A percentile compares a stretch with the other conserved stretches of the same genome.
phyloP scores from a whole-genome alignment of 1,140 invertebrate genomes.

The Mylabris phalerata region DNA sequence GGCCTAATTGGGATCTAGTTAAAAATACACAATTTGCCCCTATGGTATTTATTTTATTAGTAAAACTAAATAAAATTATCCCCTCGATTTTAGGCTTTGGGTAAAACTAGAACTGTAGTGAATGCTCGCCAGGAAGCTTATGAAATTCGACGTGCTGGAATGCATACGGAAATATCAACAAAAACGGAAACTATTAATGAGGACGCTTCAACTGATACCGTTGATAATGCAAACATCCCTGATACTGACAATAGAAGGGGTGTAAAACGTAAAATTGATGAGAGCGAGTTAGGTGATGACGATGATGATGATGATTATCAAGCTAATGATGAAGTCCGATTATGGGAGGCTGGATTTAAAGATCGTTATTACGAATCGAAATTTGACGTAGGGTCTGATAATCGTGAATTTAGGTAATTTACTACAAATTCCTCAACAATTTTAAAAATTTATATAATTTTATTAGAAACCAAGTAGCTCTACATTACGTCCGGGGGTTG shows the following conservation, averaged over 20 bases:
- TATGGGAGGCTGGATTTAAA: conserved; percentile 98
- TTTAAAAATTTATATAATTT: conserved; percentile 3
- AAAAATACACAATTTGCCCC: conserved; percentile 70
- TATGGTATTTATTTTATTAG: conserved; percentile 41
- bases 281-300: conserved; percentile 56
- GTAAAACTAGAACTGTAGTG: conserved; percentile 46
- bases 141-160: conserved; percentile 55
- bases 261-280: conserved; percentile 46
- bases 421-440: background rate
- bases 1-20: conserved; percentile 61
- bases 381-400: conserved; percentile 78
- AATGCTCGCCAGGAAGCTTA: conserved; percentile 66
- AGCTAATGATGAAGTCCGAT: conserved; percentile 84
- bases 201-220: background rate
- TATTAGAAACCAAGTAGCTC: conserved; percentile 55
- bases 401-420: conserved; percentile 72
- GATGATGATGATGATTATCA: conserved; percentile 68
- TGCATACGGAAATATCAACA: conserved; percentile 41
- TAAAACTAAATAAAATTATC: background rate
- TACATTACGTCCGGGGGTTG: conserved; percentile 91
- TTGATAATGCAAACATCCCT: conserved; percentile 33
- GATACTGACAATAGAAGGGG: conserved; percentile 43
- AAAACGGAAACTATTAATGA: conserved; percentile 27
- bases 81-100: conserved; percentile 42
- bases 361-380: conserved; percentile 97